Evolutionary conservation across 2,888 invertebrate genomes (phyloP).

Genomic region (Drosophila paranaensis): DNA sequence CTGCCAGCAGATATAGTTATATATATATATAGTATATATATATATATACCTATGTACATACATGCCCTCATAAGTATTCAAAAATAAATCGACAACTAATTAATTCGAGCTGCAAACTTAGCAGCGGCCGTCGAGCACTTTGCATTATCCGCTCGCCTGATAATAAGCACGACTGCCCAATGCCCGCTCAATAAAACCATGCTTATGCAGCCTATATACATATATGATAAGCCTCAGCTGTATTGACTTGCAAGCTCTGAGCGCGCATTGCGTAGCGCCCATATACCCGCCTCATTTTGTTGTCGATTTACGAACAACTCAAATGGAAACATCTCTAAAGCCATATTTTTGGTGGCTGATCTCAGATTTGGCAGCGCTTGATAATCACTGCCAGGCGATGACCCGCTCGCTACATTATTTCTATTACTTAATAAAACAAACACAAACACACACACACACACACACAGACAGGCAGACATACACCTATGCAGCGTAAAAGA

Average conservation of each 20-base stretch:
- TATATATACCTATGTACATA: background rate
- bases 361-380: constrained; percentile 35
- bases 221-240: background rate
- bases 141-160: no score
- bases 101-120: constrained; percentile 34
- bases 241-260: no score
- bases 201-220: no score
- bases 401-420: constrained; percentile 20
- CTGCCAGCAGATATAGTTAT: background rate
- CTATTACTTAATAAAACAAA: background rate
- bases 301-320: constrained; percentile 24
- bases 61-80: constrained; percentile 13
- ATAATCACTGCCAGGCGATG: constrained; percentile 24
- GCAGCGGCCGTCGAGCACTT: background rate
- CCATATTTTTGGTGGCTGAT: constrained; percentile 24
- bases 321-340: background rate
- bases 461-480: background rate
- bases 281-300: background rate
- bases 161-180: background rate
- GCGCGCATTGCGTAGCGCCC: background rate
- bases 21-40: no score
- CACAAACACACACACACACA: background rate
- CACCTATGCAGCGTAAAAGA: background rate
- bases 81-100: constrained; percentile 53
- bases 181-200: no score